Percentiles rank a stretch among this genome's conserved stretches.
phyloP scores from a whole-genome alignment of 1,140 invertebrate species.

The Myzus persicae region DNA sequence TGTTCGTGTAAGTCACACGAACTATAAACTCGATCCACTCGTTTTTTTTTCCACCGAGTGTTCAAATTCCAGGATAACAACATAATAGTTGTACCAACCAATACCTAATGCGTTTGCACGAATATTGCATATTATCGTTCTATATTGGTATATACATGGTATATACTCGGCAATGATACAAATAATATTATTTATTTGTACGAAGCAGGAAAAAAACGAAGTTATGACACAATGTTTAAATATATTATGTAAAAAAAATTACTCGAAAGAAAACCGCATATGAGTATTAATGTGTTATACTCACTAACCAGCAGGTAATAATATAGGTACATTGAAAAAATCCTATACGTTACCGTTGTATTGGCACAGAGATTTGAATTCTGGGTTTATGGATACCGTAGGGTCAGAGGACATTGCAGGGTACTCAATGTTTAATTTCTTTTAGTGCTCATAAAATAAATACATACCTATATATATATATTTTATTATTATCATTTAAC shows the following conservation, averaged over 20 bases:
- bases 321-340: background rate
- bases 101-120: background rate
- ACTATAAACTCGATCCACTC: background rate
- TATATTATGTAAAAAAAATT: background rate
- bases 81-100: background rate
- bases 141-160: background rate
- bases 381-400: background rate
- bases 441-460: background rate
- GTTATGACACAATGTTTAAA: background rate
- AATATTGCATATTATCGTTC: slow-evolving; percentile 13
- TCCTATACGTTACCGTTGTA: background rate
- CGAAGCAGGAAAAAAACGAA: background rate
- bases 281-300: too few species aligned
- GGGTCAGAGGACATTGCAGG: background rate
- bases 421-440: background rate
- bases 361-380: background rate
- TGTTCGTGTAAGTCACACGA: background rate
- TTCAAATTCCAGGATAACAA: slow-evolving; percentile 11
- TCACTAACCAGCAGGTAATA: background rate
- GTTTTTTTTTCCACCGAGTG: background rate
- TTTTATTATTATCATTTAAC: background rate
- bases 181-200: slow-evolving; percentile 20
- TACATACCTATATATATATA: too few species aligned
- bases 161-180: background rate
- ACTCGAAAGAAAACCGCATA: too few species aligned